A percentile compares a stretch with the other conserved stretches of the same genome.
phyloP scores from a whole-genome alignment of 2,888 invertebrate genomes.

The Eupithecia centaureata region DNA sequence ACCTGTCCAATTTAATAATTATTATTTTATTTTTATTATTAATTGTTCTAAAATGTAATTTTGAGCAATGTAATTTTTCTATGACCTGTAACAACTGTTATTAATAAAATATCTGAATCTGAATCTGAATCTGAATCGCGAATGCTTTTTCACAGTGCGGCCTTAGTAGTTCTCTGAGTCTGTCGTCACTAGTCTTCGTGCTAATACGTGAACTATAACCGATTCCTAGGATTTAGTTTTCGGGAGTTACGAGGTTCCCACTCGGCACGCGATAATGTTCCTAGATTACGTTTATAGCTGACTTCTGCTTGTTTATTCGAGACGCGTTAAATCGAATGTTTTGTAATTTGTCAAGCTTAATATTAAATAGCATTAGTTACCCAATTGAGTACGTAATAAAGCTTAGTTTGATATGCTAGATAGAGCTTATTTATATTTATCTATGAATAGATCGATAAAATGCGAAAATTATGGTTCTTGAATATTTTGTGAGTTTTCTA shows the following conservation, averaged over 20 bases:
- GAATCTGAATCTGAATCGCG: too few relatives aligned
- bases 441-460: conserved; percentile 10
- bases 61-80: too few relatives aligned
- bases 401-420: conserved; percentile 28
- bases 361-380: conserved; percentile 27
- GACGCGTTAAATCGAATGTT: conserved; percentile 28
- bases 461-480: background rate
- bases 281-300: conserved; percentile 26
- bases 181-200: background rate
- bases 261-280: conserved; percentile 35
- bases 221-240: background rate
- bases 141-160: too few relatives aligned
- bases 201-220: background rate
- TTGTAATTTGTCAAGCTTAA: conserved; percentile 29
- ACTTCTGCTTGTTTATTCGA: conserved; percentile 29
- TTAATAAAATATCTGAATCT: too few relatives aligned
- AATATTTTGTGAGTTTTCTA: background rate
- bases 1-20: too few relatives aligned
- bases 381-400: conserved; percentile 30
- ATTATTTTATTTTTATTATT: too few relatives aligned
- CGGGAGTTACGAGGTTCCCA: background rate
- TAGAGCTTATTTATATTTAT: conserved; percentile 24
- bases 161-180: too few relatives aligned
- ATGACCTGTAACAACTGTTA: too few relatives aligned
- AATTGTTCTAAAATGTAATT: too few relatives aligned